Percentiles rank a stretch among this genome's conserved stretches.
phyloP scores from a whole-genome alignment of 2,113 vertebrate genomes.

The Vireo altiloquus region DNA sequence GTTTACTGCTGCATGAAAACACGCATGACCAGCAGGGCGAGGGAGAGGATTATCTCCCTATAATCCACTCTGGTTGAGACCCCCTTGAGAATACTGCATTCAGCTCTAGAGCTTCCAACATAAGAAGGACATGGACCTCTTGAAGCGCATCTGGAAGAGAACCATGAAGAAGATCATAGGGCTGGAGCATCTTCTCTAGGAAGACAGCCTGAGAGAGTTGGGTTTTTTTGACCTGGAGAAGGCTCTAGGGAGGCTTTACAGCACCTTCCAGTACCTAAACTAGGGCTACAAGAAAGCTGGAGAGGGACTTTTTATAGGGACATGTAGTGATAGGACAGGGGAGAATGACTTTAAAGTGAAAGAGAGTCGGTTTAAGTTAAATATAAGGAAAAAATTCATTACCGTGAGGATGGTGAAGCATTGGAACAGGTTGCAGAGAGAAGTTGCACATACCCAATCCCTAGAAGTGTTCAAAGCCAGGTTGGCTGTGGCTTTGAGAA shows the following conservation, averaged over 20 bases:
- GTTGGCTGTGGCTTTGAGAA: neutral
- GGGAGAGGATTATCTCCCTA: no score
- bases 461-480: neutral
- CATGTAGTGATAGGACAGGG: neutral
- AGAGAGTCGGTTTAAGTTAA: neutral
- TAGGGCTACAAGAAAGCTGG: neutral
- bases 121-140: no score
- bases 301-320: neutral
- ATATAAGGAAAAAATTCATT: no score
- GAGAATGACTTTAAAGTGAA: neutral
- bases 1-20: neutral
- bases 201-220: neutral
- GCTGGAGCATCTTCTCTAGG: neutral
- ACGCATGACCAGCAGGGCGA: no score
- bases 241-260: neutral
- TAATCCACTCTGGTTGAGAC: neutral
- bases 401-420: neutral
- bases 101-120: neutral
- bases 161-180: neutral
- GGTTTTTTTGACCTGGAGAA: neutral
- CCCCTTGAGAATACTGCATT: no score
- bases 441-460: neutral
- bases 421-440: neutral
- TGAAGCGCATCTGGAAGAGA: neutral
- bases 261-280: no score